phyloP scores from a whole-genome alignment of 2,797 vertebrate species.

The Tympanoctomys barrerae region DNA sequence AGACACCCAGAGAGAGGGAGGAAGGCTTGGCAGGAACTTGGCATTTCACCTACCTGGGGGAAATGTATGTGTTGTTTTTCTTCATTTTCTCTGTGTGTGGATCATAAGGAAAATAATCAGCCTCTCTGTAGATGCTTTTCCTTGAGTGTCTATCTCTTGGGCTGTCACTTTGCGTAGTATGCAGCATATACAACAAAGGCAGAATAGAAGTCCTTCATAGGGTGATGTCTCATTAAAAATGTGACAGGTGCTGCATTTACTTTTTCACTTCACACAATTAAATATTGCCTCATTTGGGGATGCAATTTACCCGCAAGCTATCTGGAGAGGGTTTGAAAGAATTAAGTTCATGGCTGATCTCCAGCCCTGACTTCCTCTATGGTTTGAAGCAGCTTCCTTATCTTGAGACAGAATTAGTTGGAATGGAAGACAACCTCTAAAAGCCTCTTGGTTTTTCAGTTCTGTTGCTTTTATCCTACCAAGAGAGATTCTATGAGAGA shows the following conservation, averaged over 20 bases:
- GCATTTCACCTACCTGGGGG: conserved; percentile 64
- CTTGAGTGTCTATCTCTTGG: conserved; percentile 31
- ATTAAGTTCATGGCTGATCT: neutral
- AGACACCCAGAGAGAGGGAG: conserved; percentile 38
- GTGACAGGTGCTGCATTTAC: neutral
- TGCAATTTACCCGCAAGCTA: neutral
- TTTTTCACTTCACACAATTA: conserved; percentile 56
- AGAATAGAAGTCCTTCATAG: neutral
- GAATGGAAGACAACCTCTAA: neutral
- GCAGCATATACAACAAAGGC: neutral
- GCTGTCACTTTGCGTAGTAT: conserved; percentile 35
- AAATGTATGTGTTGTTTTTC: conserved; percentile 49
- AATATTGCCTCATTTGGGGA: neutral
- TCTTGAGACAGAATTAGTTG: conserved; percentile 23
- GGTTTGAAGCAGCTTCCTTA: conserved; percentile 43
- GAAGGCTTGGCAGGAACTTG: conserved; percentile 67
- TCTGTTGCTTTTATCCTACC: neutral
- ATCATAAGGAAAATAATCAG: conserved; percentile 65
- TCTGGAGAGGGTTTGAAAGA: conserved; percentile 15
- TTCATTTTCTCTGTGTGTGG: neutral
- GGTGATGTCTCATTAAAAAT: neutral
- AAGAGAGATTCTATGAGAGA: neutral
- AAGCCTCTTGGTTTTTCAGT: neutral
- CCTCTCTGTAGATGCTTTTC: neutral
- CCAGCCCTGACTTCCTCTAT: neutral